Base-by-base conservation (phyloP, 2,888 invertebrate species). In the Anoplius nigerrimus region DNA sequence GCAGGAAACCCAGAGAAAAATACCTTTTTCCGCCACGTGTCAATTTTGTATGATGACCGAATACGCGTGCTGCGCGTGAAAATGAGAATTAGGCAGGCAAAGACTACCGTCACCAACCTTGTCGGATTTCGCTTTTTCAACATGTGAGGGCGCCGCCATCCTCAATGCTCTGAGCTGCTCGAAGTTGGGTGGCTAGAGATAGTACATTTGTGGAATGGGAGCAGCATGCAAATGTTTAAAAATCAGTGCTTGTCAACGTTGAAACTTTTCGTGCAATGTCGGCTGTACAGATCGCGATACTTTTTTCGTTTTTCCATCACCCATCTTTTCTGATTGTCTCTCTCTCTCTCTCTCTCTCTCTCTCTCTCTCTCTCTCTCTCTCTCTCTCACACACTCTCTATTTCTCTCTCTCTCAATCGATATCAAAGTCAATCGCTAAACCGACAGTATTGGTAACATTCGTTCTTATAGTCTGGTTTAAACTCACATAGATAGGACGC, bases 131-230 rank as follows among this genome's bases (percentile, higher is more conserved):
- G 93, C 95, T 92, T 93, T 95, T 90, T 93, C 92, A 89, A 94
- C 90, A 91, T 95, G 93, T 81, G 96, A 96, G 60, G 96, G 96
- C 83, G 95, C 95, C 78, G 95, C 96, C 91, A 94, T 93, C 89
- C 95, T 93, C 82, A 96, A 92, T 86, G 93, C 92, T 90, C 95
- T 92, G 91, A 96, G 93, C 89, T 94, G 92, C 88, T 93, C 92
- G 89, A 94, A 92, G 91, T 94, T 94, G 80, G 92, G 90, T 84
- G 95, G 95, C 96, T 96, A 89, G 74, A 77, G 76, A 76, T 78
- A 80, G 80, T 79, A 81, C 69, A 84, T 79, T 83, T 78, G 78
- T 34, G 43, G 43, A 57, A 64, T n/a, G 54, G 61, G 79, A 79
- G 85, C 87, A 86, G 87, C 88, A 87, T 87, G 87, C 87, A 87